Base-by-base conservation (phyloP, 2,888 invertebrate species). In the Mimumesa dahlbomi region DNA sequence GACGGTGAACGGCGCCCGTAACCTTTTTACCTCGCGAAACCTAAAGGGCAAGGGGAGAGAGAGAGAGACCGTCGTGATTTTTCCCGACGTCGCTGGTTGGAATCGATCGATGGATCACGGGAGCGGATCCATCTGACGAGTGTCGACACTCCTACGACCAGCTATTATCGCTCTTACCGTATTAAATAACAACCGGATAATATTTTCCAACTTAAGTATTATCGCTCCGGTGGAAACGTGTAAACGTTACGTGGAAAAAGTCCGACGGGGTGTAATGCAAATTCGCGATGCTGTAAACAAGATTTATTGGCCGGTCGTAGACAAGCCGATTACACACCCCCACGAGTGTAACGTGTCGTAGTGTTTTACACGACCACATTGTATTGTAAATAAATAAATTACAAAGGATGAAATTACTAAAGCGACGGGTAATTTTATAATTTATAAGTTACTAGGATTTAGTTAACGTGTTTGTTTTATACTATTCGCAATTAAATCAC, bases 1-100 rank as follows among this genome's bases (percentile, higher is more conserved):
- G 69, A 64, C 40, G 48, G 61, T 57, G 53, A 74, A 73, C 50
- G 50, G 49, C 49, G 61, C 52, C 59, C 42, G 25, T 58, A 57
- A 75, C 71, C 75, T 71, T 71, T n/a, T 71, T 62, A 57, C 75
- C 61, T 49, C 45, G 49, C 11, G 50, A 53, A 62, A 31, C 59
- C 52, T 67, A 64, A 70, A 67, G 66, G 67, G 67, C 58, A 65
- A n/a, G n/a, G n/a, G n/a, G n/a, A n/a, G n/a, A n/a, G n/a, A n/a
- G n/a, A n/a, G n/a, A n/a, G n/a, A n/a, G 18, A 36, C 31, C 14
- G 19, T 46, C 16, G 43, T 22, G 54, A 21, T 67, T 72, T 72
- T 50, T 61, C 52, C 42, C 29, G 50, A 43, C 59, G 48, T 46
- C 21, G 43, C 22, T 9, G n/a, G 2, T 11, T 38, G 43, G 59